Evolutionary conservation across 2,113 vertebrate species (phyloP).

Genomic region (Vombatus ursinus): DNA sequence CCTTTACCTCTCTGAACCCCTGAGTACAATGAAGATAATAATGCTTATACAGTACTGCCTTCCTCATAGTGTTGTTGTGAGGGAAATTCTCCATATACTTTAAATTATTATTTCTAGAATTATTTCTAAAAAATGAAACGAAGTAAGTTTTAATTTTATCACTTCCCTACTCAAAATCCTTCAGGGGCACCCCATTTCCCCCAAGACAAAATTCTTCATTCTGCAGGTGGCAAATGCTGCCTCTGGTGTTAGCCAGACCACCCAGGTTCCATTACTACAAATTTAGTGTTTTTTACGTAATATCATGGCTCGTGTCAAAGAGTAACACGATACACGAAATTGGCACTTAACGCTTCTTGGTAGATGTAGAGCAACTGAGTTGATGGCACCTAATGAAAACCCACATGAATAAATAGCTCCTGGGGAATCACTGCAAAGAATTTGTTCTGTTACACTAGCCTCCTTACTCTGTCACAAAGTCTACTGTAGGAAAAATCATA

Average conservation of each 20-base stretch:
- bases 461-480: background rate
- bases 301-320: background rate
- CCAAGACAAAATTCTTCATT: background rate
- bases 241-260: background rate
- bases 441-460: background rate
- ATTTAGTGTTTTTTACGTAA: background rate
- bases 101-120: background rate
- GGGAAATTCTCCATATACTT: background rate
- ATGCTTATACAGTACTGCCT: background rate
- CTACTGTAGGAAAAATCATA: background rate
- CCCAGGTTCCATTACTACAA: background rate
- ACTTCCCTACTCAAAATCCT: background rate
- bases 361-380: background rate
- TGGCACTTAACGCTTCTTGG: background rate
- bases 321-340: background rate
- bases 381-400: background rate
- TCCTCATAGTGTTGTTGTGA: background rate
- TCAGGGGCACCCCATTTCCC: background rate
- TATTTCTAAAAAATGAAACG: background rate
- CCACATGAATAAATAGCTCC: background rate
- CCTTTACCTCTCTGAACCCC: background rate
- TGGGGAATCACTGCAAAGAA: background rate
- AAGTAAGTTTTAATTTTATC: background rate
- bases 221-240: background rate
- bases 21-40: background rate